These are phyloP conservation scores for Brachionus sp. DNA, from an alignment of 1,140 invertebrate genomes.

Conservation along the genomic window DNA sequence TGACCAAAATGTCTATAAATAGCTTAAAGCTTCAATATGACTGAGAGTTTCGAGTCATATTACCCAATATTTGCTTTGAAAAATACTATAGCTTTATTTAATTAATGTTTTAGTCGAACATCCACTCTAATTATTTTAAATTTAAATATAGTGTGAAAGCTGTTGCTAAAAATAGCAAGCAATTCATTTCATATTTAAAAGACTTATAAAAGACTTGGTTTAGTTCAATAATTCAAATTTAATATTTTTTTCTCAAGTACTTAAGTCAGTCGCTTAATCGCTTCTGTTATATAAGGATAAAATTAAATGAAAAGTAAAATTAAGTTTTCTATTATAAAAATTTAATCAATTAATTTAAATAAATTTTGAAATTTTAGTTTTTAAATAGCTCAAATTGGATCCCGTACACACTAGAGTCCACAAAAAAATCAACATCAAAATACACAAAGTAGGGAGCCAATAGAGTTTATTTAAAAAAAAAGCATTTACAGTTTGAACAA, in stretches of 20 bases:
- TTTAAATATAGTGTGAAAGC: background rate
- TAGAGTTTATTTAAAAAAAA: background rate
- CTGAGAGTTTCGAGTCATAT: background rate
- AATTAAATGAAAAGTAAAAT: background rate
- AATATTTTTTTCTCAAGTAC: background rate
- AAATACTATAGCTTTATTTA: background rate
- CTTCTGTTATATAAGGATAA: background rate
- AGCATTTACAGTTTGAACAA: background rate
- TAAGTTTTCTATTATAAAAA: background rate
- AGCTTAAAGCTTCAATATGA: background rate
- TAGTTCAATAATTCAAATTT: background rate
- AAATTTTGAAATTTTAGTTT: background rate
- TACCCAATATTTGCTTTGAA: background rate
- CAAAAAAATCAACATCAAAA: background rate
- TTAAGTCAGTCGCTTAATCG: background rate
- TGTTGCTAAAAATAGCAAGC: background rate
- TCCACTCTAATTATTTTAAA: background rate
- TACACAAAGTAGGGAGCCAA: background rate
- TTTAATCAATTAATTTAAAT: background rate
- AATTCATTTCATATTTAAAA: background rate
- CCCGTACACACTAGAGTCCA: no score
- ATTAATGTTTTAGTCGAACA: background rate
- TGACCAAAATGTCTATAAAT: background rate
- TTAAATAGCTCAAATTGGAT: background rate
- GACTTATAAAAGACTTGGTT: background rate